phyloP scores from a whole-genome alignment of 2,797 vertebrate species.

The Chaenodraco wilsoni region DNA sequence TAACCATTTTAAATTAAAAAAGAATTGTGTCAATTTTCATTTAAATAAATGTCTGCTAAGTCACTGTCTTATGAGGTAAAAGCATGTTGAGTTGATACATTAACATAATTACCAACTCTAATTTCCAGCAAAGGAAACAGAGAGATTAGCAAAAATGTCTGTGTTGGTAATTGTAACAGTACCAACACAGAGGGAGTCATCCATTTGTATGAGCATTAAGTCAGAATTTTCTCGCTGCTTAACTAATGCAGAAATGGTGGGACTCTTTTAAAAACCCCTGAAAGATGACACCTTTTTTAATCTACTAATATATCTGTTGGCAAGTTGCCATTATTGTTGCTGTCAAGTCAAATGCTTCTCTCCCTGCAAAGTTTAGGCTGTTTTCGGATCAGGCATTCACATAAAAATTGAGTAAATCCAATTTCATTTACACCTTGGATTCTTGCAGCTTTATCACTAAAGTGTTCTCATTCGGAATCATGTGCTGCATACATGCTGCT shows the following conservation, averaged over 20 bases:
- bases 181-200: neutral
- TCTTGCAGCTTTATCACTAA: neutral
- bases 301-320: neutral
- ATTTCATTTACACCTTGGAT: neutral
- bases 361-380: neutral
- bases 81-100: too few relatives aligned
- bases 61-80: too few relatives aligned
- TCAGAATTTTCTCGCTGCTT: neutral
- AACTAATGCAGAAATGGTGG: neutral
- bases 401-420: neutral
- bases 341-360: neutral
- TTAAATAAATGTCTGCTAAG: too few relatives aligned
- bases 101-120: too few relatives aligned
- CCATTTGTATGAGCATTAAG: neutral
- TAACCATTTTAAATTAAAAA: too few relatives aligned
- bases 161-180: neutral
- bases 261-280: neutral
- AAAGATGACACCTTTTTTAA: neutral
- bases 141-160: too few relatives aligned
- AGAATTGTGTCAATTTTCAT: too few relatives aligned
- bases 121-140: too few relatives aligned
- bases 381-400: neutral
- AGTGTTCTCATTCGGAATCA: neutral
- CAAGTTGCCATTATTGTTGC: neutral
- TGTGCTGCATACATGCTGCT: neutral